Conservation (phyloP, 2,888 invertebrate species). For the Escarpia spicata region DNA sequence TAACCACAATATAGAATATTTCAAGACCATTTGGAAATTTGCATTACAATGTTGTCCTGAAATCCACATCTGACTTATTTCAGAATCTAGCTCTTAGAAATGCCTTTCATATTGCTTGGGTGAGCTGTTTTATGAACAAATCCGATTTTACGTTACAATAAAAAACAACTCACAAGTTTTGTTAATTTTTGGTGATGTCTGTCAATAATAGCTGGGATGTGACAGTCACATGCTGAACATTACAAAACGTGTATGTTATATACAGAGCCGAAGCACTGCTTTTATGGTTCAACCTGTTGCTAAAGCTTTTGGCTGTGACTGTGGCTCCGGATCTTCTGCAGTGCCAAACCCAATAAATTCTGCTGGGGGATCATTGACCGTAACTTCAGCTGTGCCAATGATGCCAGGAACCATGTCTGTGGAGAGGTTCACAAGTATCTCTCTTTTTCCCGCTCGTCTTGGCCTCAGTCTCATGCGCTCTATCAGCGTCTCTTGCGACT, state of each 20-base stretch:
- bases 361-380: not conserved
- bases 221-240: not conserved
- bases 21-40: no score
- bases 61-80: no score
- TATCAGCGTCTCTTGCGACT: not conserved
- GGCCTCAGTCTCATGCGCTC: not conserved
- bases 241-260: not conserved
- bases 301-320: not conserved
- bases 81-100: no score
- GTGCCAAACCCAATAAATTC: not conserved
- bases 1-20: no score
- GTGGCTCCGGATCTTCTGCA: no score
- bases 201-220: not conserved
- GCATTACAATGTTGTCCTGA: no score
- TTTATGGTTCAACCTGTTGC: not conserved
- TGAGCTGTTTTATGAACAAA: not conserved
- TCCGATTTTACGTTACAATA: no score
- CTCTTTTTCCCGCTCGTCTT: not conserved
- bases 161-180: not conserved
- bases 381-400: not conserved
- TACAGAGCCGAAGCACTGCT: not conserved
- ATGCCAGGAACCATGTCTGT: slow-evolving; percentile 4
- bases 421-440: not conserved
- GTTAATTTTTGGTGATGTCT: not conserved
- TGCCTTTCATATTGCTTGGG: not conserved